Evolutionary conservation across 2,888 invertebrate species (phyloP), one percentile per base, ranked within the genome.

Genomic region (Spilosoma lubricipeda): DNA sequence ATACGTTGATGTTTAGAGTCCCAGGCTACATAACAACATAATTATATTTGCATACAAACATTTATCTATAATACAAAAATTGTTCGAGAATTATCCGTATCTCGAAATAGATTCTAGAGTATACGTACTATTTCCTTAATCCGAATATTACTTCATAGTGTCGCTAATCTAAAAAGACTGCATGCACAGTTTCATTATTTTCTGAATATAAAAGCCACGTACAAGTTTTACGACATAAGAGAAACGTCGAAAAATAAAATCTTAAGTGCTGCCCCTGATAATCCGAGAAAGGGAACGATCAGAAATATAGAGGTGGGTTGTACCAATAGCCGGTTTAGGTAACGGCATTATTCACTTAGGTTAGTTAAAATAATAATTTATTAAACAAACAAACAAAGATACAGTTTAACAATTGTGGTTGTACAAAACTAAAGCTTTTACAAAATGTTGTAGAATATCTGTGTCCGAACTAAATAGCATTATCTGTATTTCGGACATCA

Each of bases 241-340:
- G 85, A 86, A 86, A 86, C 80, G 91, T 85, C 88, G 87, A 89
- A 90, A 90, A 89, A 91, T 91, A 90, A 92, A 92, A 92, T 90
- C 90, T 91, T 90, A 91, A 92, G 93, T 92, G 93, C 91, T 88
- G 87, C 87, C 85, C 81, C 75, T 85, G 86, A 90, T 92, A 92
- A 92, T 92, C 92, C 90, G 82, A 80, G 89, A 85, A 85, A 86
- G 82, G 87, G 87, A 85, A 85, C 87, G 87, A 89, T 89, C 87
- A 88, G 90, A 87, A 87, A 89, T 90, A 67, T 18, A 86, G 86
- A 82, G 86, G 71, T 70, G 72, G 76, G 79, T 87, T 71, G 42
- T 77, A 85, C 82, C 66, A 56, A n/a, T 36, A 64, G 63, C 56
- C 23, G 27, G 59, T 52, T 59, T 39, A 63, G 48, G 64, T 13